Base-by-base conservation (phyloP, 2,113 vertebrate species). In the Cromileptes altivelis region DNA sequence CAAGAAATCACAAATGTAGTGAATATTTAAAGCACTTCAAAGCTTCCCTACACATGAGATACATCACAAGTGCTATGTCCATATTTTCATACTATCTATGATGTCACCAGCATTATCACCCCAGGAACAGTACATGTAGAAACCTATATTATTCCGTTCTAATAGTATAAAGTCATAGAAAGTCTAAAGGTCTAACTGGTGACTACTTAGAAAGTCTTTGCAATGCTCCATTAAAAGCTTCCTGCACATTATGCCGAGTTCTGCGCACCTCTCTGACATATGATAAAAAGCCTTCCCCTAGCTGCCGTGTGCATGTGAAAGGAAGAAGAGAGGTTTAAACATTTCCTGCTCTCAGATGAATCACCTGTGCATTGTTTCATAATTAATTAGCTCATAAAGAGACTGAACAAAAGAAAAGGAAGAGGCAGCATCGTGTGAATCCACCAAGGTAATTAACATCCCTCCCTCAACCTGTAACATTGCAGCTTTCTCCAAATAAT, bases 311-410 rank as follows among this genome's bases (percentile, higher is more conserved):
- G 58, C 76, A 52, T 37, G 71, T 79, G 81, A 85, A 85, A 73
- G 63, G 64, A 77, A 88, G 47, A 88, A 81, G 81, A 82, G 89
- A 86, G 79, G 70, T 85, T 92, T 84, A 78, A 94, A 90, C 73
- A 90, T 88, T 70, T 80, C 69, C 70, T 47, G 57, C 85, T 92
- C 90, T 91, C 89, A 85, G 90, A 92, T 92, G 91, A 92, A 89
- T 93, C 85, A 95, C 94, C 94, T 94, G 93, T 90, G 75, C 87
- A 91, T 93, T 91, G 91, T 91, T 95, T 93, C 93, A 95, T 95
- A 95, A 95, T 95, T 95, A 96, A 96, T 93, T 91, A 94, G 91
- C 85, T 85, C 88, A 92, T 92, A 90, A 95, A 93, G 82, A 88
- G 88, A 73, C 42, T 62, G 84, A 90, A 89, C 87, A 94, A 92